These are phyloP conservation scores for Gasterosteus nipponicus DNA, from an alignment of 2,113 vertebrate species.

Conservation along the genomic window DNA sequence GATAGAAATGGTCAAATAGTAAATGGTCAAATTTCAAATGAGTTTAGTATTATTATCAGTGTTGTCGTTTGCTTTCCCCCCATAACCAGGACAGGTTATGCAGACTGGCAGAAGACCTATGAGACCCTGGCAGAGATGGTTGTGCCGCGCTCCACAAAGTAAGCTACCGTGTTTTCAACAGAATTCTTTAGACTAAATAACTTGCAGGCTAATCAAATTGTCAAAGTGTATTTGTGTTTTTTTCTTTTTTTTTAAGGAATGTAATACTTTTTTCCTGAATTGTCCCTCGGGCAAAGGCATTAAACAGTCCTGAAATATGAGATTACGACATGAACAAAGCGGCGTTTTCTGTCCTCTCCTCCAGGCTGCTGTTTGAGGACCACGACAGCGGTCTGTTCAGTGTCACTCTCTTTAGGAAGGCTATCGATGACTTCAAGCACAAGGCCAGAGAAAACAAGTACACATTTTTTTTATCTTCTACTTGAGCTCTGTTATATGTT, in stretches of 20 bases:
- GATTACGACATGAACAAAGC: not conserved
- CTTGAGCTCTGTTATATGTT: not conserved
- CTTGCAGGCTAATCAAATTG: not conserved
- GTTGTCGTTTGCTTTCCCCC: slow-evolving; percentile 1
- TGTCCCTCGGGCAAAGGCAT: not conserved
- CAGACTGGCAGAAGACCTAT: slow-evolving; percentile 96
- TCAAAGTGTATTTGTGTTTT: not conserved
- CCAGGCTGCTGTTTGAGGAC: slow-evolving; percentile 94
- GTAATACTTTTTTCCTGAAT: not conserved
- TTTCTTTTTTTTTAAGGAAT: not conserved
- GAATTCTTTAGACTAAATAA: not conserved
- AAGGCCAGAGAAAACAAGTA: slow-evolving; percentile 99
- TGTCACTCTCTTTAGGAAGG: slow-evolving; percentile 96
- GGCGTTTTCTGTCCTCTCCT: not conserved
- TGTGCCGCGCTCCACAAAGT: slow-evolving; percentile 98
- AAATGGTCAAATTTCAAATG: not conserved
- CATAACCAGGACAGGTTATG: slow-evolving; percentile 84
- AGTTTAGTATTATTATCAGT: not conserved
- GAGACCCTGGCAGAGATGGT: slow-evolving; percentile 98
- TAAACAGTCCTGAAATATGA: not conserved
- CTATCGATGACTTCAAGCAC: slow-evolving; percentile 96
- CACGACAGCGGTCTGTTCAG: slow-evolving; percentile 95
- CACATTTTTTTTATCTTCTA: slow-evolving; percentile 62
- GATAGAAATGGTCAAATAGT: not conserved
- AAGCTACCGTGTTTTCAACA: slow-evolving; percentile 58